phyloP scores from a whole-genome alignment of 2,888 invertebrate genomes.

The Xestia ashworthii region DNA sequence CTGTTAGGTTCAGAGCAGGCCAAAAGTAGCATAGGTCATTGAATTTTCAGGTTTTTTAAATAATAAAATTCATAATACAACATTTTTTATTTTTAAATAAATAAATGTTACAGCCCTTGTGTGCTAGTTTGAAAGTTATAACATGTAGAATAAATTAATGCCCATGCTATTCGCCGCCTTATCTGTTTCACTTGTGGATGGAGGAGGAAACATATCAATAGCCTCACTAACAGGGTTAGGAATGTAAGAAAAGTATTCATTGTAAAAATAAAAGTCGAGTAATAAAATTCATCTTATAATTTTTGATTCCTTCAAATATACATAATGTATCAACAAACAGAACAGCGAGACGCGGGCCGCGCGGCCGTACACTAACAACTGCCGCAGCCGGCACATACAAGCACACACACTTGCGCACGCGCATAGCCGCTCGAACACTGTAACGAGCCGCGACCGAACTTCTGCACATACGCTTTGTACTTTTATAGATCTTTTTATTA shows the following conservation, averaged over 20 bases:
- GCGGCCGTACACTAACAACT: constrained; percentile 71
- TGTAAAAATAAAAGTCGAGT: constrained; percentile 70
- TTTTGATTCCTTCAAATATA: constrained; percentile 91
- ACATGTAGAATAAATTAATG: not conserved
- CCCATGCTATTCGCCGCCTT: not conserved
- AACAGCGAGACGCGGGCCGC: constrained; percentile 87
- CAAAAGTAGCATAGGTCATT: too few species aligned
- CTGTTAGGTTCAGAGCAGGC: too few species aligned
- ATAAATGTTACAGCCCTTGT: too few species aligned
- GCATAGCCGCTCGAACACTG: constrained; percentile 74
- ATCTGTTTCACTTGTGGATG: not conserved
- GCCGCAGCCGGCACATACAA: constrained; percentile 66
- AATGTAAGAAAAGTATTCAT: not conserved
- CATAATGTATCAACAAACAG: constrained; percentile 90
- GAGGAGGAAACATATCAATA: not conserved
- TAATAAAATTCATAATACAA: too few species aligned
- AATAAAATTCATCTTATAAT: constrained; percentile 89
- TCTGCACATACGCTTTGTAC: constrained; percentile 90
- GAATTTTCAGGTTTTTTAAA: too few species aligned
- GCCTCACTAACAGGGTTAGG: not conserved
- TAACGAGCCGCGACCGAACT: constrained; percentile 84
- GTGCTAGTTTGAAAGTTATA: too few species aligned
- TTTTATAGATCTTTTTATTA: constrained; percentile 72
- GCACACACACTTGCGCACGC: constrained; percentile 69
- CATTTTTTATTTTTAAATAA: too few species aligned